Evolutionary conservation across 2,888 invertebrate species (phyloP).

Genomic region (Bellardia bayeri): DNA sequence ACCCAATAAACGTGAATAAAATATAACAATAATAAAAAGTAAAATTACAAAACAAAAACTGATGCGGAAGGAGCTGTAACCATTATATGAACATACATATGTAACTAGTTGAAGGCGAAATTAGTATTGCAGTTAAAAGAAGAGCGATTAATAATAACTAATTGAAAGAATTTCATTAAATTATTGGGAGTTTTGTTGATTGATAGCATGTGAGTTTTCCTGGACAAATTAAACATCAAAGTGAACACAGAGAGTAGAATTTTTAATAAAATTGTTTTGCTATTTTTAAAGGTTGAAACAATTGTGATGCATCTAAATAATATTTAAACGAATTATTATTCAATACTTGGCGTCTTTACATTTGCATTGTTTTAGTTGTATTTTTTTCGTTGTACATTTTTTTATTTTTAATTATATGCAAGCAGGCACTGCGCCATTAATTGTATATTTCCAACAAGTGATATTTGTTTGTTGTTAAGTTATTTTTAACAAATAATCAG

Average conservation of each 20-base stretch:
- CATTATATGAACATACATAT: background rate
- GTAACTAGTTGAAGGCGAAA: slow-evolving; percentile 16
- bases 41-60: slow-evolving; percentile 23
- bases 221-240: slow-evolving; percentile 18
- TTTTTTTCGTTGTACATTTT: slow-evolving; percentile 27
- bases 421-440: slow-evolving; percentile 52
- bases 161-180: slow-evolving; percentile 29
- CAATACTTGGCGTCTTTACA: slow-evolving; percentile 64
- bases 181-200: slow-evolving; percentile 3
- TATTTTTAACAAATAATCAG: slow-evolving; percentile 43
- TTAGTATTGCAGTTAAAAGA: background rate
- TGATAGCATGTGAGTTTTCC: slow-evolving; percentile 30
- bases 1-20: slow-evolving; percentile 24
- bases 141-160: background rate
- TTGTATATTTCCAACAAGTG: slow-evolving; percentile 56
- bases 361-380: slow-evolving; percentile 22
- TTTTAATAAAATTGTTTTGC: background rate
- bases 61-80: slow-evolving; percentile 22
- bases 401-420: slow-evolving; percentile 40
- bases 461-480: slow-evolving; percentile 35
- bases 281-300: slow-evolving; percentile 33
- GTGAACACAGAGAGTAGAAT: background rate
- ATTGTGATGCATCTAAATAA: slow-evolving; percentile 29
- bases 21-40: slow-evolving; percentile 14
- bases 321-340: slow-evolving; percentile 62